A percentile compares a stretch with the other conserved stretches of the same genome.
phyloP scores from a whole-genome alignment of 2,888 invertebrate species.

The Dynastes tityus region DNA sequence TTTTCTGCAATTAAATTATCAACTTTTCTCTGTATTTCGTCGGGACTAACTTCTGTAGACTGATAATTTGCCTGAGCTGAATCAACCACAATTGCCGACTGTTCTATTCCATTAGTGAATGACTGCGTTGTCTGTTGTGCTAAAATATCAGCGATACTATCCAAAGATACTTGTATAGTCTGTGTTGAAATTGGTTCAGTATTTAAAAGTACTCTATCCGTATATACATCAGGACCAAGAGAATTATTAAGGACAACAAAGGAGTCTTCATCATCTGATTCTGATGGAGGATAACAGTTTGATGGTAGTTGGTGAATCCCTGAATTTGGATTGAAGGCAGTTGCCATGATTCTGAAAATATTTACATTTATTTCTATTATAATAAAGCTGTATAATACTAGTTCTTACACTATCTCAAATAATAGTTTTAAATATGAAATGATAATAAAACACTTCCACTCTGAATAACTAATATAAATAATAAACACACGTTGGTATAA shows the following conservation, averaged over 20 bases:
- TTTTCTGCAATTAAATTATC: slow-evolving; percentile 63
- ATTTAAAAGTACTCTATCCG: slow-evolving; percentile 36
- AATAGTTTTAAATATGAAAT: neutral
- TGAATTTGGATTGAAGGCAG: slow-evolving; percentile 41
- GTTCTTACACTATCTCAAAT: neutral
- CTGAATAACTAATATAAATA: neutral
- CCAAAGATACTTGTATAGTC: slow-evolving; percentile 42
- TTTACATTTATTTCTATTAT: neutral
- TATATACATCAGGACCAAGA: slow-evolving; percentile 35
- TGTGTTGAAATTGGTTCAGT: slow-evolving; percentile 49
- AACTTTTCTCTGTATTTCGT: slow-evolving; percentile 64
- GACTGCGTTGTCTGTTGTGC: slow-evolving; percentile 9
- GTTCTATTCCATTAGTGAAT: slow-evolving; percentile 13
- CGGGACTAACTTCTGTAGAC: slow-evolving; percentile 54
- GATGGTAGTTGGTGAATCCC: slow-evolving; percentile 56
- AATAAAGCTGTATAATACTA: neutral
- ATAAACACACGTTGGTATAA: neutral
- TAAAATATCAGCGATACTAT: slow-evolving; percentile 42
- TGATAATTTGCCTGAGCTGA: neutral
- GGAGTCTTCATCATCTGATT: slow-evolving; percentile 63
- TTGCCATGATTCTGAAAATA: slow-evolving; percentile 45
- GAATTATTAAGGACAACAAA: slow-evolving; percentile 63
- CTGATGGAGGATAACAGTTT: slow-evolving; percentile 58
- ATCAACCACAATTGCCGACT: slow-evolving; percentile 27
- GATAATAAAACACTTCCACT: neutral